phyloP scores from a whole-genome alignment of 2,113 vertebrate species.

The Addax nasomaculatus region DNA sequence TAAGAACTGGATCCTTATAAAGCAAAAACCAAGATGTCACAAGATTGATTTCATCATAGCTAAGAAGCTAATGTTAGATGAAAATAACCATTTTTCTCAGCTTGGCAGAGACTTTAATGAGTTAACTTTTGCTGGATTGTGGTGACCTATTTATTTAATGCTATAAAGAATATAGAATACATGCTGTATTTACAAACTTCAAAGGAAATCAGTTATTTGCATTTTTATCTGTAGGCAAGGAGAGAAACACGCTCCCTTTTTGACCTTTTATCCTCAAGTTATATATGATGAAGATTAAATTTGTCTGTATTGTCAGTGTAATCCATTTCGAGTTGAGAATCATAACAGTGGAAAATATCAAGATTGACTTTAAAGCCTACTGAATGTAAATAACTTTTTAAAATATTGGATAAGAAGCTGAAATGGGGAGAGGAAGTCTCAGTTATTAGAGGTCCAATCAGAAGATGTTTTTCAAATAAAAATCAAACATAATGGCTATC shows the following conservation, averaged over 20 bases:
- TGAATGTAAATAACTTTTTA: background rate
- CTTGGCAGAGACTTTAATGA: background rate
- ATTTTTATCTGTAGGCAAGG: slow-evolving; percentile 10
- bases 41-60: too few species aligned
- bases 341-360: slow-evolving; percentile 4
- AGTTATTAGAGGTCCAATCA: background rate
- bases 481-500: background rate
- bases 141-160: slow-evolving; percentile 7
- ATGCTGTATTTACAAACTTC: slow-evolving; percentile 41
- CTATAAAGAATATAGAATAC: background rate
- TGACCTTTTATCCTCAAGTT: slow-evolving; percentile 46
- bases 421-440: background rate
- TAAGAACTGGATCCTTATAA: background rate
- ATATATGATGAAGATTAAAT: background rate
- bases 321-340: background rate
- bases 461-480: background rate
- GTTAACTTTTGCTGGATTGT: background rate
- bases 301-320: background rate
- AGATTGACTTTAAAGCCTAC: background rate
- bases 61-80: background rate
- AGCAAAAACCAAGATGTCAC: background rate
- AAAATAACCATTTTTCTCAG: background rate
- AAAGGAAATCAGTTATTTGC: slow-evolving; percentile 34
- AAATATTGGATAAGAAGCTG: background rate
- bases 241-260: background rate